Evolutionary conservation across 2,113 vertebrate genomes (phyloP).

Genomic region (Sceloporus tristichus): DNA sequence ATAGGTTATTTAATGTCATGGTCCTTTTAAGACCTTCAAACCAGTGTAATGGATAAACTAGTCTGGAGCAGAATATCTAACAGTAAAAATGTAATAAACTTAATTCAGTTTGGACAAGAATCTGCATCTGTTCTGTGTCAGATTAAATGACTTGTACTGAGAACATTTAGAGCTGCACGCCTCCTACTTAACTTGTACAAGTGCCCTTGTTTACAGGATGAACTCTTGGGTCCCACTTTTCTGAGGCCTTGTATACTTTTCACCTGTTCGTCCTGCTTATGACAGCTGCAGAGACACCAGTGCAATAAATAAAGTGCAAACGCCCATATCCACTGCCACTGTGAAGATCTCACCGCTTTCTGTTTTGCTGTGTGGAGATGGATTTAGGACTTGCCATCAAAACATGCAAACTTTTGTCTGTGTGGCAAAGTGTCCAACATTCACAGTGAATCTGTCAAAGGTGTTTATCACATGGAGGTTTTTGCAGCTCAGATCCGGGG

Average conservation of each 20-base stretch:
- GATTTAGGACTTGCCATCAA: not conserved
- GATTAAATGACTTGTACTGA: conserved; percentile 28
- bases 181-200: not conserved
- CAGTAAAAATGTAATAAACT: conserved; percentile 44
- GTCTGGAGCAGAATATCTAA: conserved; percentile 30
- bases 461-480: not conserved
- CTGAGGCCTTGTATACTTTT: not conserved
- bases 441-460: no score
- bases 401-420: not conserved
- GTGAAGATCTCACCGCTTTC: not conserved
- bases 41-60: conserved; percentile 51
- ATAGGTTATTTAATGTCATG: conserved; percentile 32
- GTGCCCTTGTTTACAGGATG: conserved; percentile 26
- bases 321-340: not conserved
- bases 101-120: conserved; percentile 42
- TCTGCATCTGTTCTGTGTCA: conserved; percentile 43
- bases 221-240: conserved; percentile 22
- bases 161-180: conserved; percentile 33
- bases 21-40: conserved; percentile 28
- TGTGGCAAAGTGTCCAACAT: no score
- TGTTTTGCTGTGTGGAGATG: not conserved
- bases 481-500: no score
- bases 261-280: not conserved
- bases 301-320: not conserved
- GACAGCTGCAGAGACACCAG: not conserved